These are phyloP conservation scores for Gastrophryne carolinensis DNA, from an alignment of 2,797 vertebrate species.

Conservation along the genomic window DNA sequence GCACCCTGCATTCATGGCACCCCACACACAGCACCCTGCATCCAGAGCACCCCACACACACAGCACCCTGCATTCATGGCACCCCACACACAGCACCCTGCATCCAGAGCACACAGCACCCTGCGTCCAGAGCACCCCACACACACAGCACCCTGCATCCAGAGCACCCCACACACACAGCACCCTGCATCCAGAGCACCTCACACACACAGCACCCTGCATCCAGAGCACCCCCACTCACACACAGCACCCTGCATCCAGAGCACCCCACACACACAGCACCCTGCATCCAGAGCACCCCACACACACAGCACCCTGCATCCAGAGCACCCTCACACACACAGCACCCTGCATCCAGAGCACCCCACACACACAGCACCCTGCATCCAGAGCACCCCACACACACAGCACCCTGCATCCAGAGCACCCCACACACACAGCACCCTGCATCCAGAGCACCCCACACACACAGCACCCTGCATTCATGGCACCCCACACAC, in stretches of 20 bases:
- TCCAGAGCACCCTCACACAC: background rate
- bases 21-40: slow-evolving; percentile 34
- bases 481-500: background rate
- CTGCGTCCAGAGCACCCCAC: too few relatives aligned
- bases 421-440: background rate
- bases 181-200: slow-evolving; percentile 15
- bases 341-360: background rate
- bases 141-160: background rate
- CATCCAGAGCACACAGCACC: too few relatives aligned
- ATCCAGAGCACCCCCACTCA: background rate
- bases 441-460: slow-evolving; percentile 15
- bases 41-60: background rate
- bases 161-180: background rate
- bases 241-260: too few relatives aligned
- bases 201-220: too few relatives aligned
- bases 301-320: slow-evolving; percentile 24
- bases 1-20: too few relatives aligned
- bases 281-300: background rate
- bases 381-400: too few relatives aligned
- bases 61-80: background rate
- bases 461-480: too few relatives aligned
- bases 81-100: background rate
- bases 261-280: too few relatives aligned
- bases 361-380: background rate
- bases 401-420: background rate